Conservation (phyloP, 2,113 vertebrate genomes). For the Rhinogobius similis region DNA sequence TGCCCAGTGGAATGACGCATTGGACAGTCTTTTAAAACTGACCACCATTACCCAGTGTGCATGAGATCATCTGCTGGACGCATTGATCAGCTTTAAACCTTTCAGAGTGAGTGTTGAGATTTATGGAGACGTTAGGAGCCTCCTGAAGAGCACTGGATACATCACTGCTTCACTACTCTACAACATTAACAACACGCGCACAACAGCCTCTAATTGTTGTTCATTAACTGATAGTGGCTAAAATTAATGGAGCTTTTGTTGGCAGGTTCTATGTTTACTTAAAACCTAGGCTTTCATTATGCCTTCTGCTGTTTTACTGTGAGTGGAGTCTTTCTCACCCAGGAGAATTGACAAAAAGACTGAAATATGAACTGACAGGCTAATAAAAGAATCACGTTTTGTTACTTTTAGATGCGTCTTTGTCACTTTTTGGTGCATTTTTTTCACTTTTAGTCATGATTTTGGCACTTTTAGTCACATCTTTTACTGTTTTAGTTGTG, state of each 20-base stretch:
- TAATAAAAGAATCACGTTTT: no score
- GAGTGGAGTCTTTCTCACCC: background rate
- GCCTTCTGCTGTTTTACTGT: background rate
- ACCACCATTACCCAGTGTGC: constrained; percentile 30
- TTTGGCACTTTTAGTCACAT: no score
- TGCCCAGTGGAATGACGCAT: background rate
- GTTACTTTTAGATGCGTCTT: no score
- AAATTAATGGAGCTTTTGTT: background rate
- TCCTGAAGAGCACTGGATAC: constrained; percentile 55
- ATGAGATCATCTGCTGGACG: constrained; percentile 66
- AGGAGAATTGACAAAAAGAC: no score
- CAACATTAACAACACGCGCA: constrained; percentile 17
- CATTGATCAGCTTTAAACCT: constrained; percentile 74
- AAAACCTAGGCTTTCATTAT: background rate
- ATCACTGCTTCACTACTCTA: constrained; percentile 51
- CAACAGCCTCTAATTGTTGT: constrained; percentile 45
- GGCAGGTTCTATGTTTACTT: constrained; percentile 2
- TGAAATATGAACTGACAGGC: no score
- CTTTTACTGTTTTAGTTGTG: no score
- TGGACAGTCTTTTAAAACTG: constrained; percentile 14
- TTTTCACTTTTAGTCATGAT: no score
- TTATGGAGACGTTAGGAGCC: constrained; percentile 70
- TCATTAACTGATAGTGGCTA: constrained; percentile 48
- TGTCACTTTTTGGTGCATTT: no score
- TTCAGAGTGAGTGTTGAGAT: constrained; percentile 60